A percentile compares a stretch with the other conserved stretches of the same genome.
Evolutionary conservation across 2,113 vertebrate species (phyloP).

Genomic region (Rutilus rutilus): DNA sequence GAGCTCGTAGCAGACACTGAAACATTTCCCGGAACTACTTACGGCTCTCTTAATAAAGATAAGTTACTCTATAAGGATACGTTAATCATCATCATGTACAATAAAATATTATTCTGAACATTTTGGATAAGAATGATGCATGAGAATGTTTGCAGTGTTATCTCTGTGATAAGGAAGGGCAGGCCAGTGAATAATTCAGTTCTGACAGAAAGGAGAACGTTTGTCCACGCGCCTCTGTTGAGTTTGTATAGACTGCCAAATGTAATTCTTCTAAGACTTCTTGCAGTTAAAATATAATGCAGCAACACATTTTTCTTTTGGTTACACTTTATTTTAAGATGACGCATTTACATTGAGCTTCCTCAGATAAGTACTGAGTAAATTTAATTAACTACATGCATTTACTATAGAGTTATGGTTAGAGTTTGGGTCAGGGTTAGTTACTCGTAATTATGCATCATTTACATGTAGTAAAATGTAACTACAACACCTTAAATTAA

Average conservation of each 20-base stretch:
- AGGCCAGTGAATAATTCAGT: not conserved
- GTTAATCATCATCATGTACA: not conserved
- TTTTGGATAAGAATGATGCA: not conserved
- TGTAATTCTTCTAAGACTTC: not conserved
- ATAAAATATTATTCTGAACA: not conserved
- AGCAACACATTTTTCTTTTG: not conserved
- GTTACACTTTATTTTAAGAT: too few relatives aligned
- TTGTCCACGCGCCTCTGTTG: not conserved
- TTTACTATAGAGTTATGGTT: too few relatives aligned
- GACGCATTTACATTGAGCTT: too few relatives aligned
- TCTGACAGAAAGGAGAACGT: not conserved
- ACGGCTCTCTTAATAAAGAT: not conserved
- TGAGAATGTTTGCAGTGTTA: not conserved
- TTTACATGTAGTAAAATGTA: too few relatives aligned
- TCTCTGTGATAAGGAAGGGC: not conserved
- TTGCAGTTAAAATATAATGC: not conserved
- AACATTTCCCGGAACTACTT: not conserved
- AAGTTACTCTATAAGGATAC: not conserved
- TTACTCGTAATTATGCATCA: too few relatives aligned
- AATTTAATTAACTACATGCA: too few relatives aligned
- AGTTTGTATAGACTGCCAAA: not conserved
- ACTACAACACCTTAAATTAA: too few relatives aligned
- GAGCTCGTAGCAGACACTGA: not conserved
- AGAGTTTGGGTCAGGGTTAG: too few relatives aligned
- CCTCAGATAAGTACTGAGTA: too few relatives aligned